These are phyloP conservation scores for Leptonema lineaticorne DNA, from an alignment of 1,140 invertebrate species.

Conservation along the genomic window DNA sequence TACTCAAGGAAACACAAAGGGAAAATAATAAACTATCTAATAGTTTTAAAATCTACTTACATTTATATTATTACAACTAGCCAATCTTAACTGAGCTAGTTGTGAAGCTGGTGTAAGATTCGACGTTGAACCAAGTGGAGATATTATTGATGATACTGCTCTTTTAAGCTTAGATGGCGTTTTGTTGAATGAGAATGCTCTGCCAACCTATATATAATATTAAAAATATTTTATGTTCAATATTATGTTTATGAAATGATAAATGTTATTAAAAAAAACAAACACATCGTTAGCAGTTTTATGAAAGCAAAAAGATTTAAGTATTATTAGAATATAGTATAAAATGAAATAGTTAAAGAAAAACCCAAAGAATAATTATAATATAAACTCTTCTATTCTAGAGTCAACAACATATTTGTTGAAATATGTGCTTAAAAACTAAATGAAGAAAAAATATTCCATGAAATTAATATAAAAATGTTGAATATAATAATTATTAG, in stretches of 20 bases:
- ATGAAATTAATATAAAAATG: no score
- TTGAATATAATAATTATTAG: no score
- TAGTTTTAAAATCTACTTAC: slow-evolving; percentile 57
- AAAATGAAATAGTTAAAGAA: no score
- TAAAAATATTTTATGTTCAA: neutral
- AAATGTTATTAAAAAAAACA: slow-evolving; percentile 1
- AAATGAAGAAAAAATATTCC: no score
- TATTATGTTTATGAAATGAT: no score
- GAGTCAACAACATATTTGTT: no score
- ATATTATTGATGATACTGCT: slow-evolving; percentile 90
- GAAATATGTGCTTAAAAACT: no score
- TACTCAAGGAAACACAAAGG: neutral
- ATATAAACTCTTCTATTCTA: no score
- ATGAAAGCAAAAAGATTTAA: no score
- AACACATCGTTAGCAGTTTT: neutral
- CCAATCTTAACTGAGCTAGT: slow-evolving; percentile 77
- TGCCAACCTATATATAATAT: slow-evolving; percentile 65
- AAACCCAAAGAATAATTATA: no score
- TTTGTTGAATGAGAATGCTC: slow-evolving; percentile 92
- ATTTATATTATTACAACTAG: slow-evolving; percentile 81
- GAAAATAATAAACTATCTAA: neutral
- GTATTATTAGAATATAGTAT: no score
- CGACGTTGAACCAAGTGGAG: slow-evolving; percentile 79
- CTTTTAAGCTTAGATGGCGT: slow-evolving; percentile 91
- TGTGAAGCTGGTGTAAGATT: slow-evolving; percentile 73